Evolutionary conservation across 2,797 vertebrate genomes (phyloP).

Genomic region (Tapera naevia): DNA sequence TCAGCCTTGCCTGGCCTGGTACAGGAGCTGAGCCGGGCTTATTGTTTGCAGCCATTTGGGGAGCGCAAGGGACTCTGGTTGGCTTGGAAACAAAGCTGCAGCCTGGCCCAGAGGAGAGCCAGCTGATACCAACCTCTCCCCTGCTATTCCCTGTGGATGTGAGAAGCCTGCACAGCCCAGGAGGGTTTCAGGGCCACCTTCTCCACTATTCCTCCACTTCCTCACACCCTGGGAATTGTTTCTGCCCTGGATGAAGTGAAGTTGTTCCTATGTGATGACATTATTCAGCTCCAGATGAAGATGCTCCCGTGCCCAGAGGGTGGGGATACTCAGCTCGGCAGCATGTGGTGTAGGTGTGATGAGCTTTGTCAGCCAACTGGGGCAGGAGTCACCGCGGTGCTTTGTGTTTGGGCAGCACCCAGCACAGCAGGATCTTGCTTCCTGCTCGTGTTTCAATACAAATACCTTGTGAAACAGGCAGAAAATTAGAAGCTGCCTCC

Average conservation of each 20-base stretch:
- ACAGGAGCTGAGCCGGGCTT: background rate
- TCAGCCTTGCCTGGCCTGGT: background rate
- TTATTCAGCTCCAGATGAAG: background rate
- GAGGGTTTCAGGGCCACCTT: background rate
- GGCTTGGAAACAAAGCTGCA: constrained; percentile 67
- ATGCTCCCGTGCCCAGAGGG: accelerated
- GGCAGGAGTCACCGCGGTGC: accelerated
- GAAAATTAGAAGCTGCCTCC: background rate
- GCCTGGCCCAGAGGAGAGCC: constrained; percentile 23
- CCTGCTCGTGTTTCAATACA: background rate
- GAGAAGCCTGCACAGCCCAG: background rate
- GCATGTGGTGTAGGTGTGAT: background rate
- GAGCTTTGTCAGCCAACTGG: background rate
- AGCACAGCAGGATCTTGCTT: background rate
- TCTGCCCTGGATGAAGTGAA: background rate
- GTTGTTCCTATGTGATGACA: background rate
- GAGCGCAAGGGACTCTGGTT: constrained; percentile 19
- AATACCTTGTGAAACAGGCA: background rate
- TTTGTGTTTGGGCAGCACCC: background rate
- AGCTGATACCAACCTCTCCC: constrained; percentile 29
- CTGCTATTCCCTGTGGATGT: background rate
- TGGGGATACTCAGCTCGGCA: background rate
- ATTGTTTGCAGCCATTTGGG: constrained; percentile 33
- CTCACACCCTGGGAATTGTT: background rate
- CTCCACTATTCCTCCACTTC: background rate